Conservation (phyloP, 2,888 invertebrate species). For the Drosophila quasianomalipes region DNA sequence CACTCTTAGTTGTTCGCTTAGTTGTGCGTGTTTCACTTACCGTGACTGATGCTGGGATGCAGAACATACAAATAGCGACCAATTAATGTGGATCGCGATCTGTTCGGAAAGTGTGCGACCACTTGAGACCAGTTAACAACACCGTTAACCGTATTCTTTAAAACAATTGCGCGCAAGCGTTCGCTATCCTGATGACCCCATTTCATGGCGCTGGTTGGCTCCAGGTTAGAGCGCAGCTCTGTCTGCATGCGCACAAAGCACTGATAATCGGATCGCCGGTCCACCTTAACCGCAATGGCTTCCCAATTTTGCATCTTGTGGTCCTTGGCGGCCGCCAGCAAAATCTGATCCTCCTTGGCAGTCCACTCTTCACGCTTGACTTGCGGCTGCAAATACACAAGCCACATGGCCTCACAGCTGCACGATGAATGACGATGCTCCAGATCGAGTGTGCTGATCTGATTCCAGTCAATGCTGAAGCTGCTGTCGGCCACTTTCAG, state of each 20-base stretch:
- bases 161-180: slow-evolving; percentile 88
- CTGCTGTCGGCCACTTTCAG: slow-evolving; percentile 52
- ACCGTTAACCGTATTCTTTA: slow-evolving; percentile 88
- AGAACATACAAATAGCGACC: slow-evolving; percentile 86
- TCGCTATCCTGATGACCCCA: slow-evolving; percentile 91
- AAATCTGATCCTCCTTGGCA: slow-evolving; percentile 85
- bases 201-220: slow-evolving; percentile 35
- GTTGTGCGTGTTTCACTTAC: slow-evolving; percentile 50
- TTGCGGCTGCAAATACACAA: slow-evolving; percentile 89
- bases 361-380: slow-evolving; percentile 88
- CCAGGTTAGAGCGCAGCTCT: slow-evolving; percentile 79
- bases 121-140: slow-evolving; percentile 92
- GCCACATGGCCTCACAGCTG: slow-evolving; percentile 91
- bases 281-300: slow-evolving; percentile 87
- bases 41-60: slow-evolving; percentile 78
- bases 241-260: slow-evolving; percentile 89
- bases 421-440: slow-evolving; percentile 87
- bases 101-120: slow-evolving; percentile 87
- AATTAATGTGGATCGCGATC: slow-evolving; percentile 89
- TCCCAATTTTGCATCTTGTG: slow-evolving; percentile 89
- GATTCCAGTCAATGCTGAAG: slow-evolving; percentile 83
- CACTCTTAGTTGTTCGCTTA: not conserved
- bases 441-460: slow-evolving; percentile 80
- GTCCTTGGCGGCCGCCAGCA: slow-evolving; percentile 84
- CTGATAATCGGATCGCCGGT: slow-evolving; percentile 89